phyloP scores from a whole-genome alignment of 1,140 invertebrate genomes.

The Platyscapa corneri region DNA sequence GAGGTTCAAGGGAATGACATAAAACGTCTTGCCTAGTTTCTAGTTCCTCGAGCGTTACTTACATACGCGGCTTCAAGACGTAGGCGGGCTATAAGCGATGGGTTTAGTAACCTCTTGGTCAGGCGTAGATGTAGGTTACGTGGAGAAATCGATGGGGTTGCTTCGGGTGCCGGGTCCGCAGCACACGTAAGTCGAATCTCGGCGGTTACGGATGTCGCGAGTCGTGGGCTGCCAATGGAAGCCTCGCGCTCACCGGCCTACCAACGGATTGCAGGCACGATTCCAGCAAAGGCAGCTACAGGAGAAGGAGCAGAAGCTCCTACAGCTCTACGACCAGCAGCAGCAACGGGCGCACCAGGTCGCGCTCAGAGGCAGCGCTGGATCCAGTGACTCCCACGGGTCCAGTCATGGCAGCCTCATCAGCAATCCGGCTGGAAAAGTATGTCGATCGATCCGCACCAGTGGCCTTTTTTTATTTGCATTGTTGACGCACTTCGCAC shows the following conservation, averaged over 20 bases:
- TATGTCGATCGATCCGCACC: background rate
- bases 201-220: background rate
- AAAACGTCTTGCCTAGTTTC: background rate
- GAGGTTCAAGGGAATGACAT: background rate
- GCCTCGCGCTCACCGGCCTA: background rate
- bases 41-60: background rate
- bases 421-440: constrained; percentile 47
- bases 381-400: constrained; percentile 73
- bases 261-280: constrained; percentile 76
- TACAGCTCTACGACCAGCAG: constrained; percentile 82
- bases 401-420: constrained; percentile 69
- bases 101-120: constrained; percentile 55
- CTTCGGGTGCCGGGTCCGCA: constrained; percentile 29
- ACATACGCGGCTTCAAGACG: no score
- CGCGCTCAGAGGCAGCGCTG: constrained; percentile 77
- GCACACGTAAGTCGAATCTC: background rate
- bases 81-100: background rate
- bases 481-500: no score
- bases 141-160: constrained; percentile 65
- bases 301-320: constrained; percentile 82
- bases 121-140: constrained; percentile 59
- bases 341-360: constrained; percentile 81
- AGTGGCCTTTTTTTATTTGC: no score
- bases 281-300: constrained; percentile 84
- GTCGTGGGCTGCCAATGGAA: no score